These are phyloP conservation scores for Parazoanthus darwini DNA, from an alignment of 92 coral and sea anemone genomes.

Conservation along the genomic window DNA sequence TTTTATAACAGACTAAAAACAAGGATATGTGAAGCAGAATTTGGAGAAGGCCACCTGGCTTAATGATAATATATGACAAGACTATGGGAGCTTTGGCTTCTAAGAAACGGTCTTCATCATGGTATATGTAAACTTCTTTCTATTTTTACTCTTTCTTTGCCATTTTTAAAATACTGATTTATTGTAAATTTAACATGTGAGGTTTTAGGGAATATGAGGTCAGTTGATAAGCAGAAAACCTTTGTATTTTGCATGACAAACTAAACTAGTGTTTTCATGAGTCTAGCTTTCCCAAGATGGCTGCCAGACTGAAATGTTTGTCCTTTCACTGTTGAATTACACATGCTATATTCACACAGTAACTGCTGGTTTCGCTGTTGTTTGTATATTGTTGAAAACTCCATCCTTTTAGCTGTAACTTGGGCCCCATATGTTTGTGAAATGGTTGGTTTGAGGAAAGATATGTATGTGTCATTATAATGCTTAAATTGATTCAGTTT, in stretches of 20 bases:
- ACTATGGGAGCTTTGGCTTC: slow-evolving; percentile 73
- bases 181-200: background rate
- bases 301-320: slow-evolving; percentile 31
- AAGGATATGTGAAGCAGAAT: slow-evolving; percentile 44
- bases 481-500: slow-evolving; percentile 56
- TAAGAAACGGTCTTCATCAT: slow-evolving; percentile 68
- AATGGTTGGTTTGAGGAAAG: slow-evolving; percentile 42
- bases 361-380: slow-evolving; percentile 29
- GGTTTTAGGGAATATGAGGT: background rate
- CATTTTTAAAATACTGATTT: background rate
- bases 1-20: slow-evolving; percentile 44
- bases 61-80: slow-evolving; percentile 61
- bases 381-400: background rate
- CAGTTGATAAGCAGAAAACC: background rate
- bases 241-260: slow-evolving; percentile 4
- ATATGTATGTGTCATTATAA: slow-evolving; percentile 43
- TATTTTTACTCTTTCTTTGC: background rate
- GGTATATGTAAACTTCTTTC: slow-evolving; percentile 47
- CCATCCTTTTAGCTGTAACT: background rate
- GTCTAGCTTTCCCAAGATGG: slow-evolving; percentile 35
- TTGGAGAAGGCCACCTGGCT: slow-evolving; percentile 55
- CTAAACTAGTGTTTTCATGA: background rate
- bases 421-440: slow-evolving; percentile 3
- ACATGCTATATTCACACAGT: slow-evolving; percentile 24
- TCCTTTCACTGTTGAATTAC: slow-evolving; percentile 13